Conservation (phyloP, 2,888 invertebrate genomes). For the Eilema caniola region DNA sequence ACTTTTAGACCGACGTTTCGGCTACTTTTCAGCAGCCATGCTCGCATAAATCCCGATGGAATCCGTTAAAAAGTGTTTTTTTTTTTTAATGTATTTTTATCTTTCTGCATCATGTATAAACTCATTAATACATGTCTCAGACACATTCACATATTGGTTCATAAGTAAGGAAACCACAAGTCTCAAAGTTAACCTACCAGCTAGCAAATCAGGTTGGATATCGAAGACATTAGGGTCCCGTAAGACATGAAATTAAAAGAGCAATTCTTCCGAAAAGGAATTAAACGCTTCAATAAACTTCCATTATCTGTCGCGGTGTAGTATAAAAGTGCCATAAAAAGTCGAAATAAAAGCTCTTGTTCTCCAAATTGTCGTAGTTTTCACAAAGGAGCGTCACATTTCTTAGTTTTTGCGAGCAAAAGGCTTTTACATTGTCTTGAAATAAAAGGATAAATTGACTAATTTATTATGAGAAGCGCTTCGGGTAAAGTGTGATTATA, state of each 20-base stretch:
- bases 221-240: too few relatives aligned
- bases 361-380: conserved; percentile 9
- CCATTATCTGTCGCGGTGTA: background rate
- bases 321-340: background rate
- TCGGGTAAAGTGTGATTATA: background rate
- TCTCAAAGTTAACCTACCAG: too few relatives aligned
- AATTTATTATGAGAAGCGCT: conserved; percentile 17
- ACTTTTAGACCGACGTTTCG: too few relatives aligned
- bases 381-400: conserved; percentile 13
- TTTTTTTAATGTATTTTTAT: too few relatives aligned
- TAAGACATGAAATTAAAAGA: background rate
- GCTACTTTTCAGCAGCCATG: too few relatives aligned
- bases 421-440: conserved; percentile 18
- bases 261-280: background rate
- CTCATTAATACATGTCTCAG: too few relatives aligned
- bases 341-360: background rate
- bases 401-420: conserved; percentile 17
- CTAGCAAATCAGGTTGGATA: too few relatives aligned
- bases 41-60: too few relatives aligned
- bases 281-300: background rate
- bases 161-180: too few relatives aligned
- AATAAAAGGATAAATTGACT: conserved; percentile 21
- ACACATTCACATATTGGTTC: too few relatives aligned
- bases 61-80: too few relatives aligned
- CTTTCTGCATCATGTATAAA: too few relatives aligned